Evolutionary conservation across 1,140 invertebrate species (phyloP).

Genomic region (Zaprionus taronus): DNA sequence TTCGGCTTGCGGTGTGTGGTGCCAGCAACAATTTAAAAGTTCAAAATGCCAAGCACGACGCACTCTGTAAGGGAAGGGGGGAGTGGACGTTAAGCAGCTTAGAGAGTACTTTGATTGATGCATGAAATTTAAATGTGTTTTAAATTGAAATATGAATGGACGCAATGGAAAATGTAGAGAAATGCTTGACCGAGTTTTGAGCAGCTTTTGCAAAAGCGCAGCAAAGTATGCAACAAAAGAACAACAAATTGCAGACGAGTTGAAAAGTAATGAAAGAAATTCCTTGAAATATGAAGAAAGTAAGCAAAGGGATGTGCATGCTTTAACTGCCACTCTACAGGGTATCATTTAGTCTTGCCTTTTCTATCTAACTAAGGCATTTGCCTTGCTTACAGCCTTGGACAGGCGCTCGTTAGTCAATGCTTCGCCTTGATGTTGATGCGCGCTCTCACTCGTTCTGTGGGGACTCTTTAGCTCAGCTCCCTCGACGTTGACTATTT

Average conservation of each 20-base stretch:
- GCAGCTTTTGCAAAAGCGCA: not conserved
- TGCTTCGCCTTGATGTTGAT: slow-evolving; percentile 24
- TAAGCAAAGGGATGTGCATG: not conserved
- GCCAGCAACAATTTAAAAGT: slow-evolving; percentile 40
- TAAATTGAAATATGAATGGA: not conserved
- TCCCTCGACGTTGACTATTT: slow-evolving; percentile 23
- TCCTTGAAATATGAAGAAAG: too few species aligned
- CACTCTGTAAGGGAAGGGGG: not conserved
- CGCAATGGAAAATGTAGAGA: not conserved
- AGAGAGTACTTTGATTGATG: slow-evolving; percentile 3
- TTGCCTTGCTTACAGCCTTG: slow-evolving; percentile 33
- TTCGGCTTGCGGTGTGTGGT: slow-evolving; percentile 7
- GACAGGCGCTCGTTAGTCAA: slow-evolving; percentile 44
- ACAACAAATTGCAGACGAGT: too few species aligned
- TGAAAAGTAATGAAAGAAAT: too few species aligned
- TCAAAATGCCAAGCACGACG: slow-evolving; percentile 17
- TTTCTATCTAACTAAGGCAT: not conserved
- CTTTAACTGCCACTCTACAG: not conserved
- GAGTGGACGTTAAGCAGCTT: not conserved
- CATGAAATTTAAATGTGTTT: slow-evolving; percentile 14
- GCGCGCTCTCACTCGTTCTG: not conserved
- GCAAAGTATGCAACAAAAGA: slow-evolving; percentile 1
- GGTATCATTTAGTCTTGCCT: not conserved
- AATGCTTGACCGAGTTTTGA: not conserved
- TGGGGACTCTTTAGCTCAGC: not conserved